Percentiles rank a stretch among this genome's conserved stretches.
phyloP scores from a whole-genome alignment of 2,797 vertebrate genomes.

The Cottoperca gobio region DNA sequence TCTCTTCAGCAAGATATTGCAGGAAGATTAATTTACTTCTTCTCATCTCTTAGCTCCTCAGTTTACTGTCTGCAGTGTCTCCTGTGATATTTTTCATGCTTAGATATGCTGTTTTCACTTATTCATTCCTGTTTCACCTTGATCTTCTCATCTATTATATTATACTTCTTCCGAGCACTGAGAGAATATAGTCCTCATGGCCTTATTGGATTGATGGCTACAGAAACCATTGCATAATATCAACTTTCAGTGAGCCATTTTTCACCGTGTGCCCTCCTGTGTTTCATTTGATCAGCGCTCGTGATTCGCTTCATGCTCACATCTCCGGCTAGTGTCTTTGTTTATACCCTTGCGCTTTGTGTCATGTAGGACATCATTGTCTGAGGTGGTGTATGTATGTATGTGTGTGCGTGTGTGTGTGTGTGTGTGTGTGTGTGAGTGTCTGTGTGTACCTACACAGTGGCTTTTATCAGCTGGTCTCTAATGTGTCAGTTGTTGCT shows the following conservation, averaged over 20 bases:
- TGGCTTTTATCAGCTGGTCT: constrained; percentile 71
- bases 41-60: constrained; percentile 83
- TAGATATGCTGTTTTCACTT: constrained; percentile 84
- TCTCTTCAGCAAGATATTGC: constrained; percentile 85
- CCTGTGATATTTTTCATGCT: constrained; percentile 84
- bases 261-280: constrained; percentile 75
- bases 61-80: constrained; percentile 80
- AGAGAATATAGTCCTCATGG: constrained; percentile 77
- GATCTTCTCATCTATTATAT: constrained; percentile 83
- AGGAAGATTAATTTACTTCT: constrained; percentile 91
- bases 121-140: constrained; percentile 86
- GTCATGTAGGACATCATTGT: constrained; percentile 69
- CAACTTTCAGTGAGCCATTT: constrained; percentile 80
- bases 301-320: constrained; percentile 59
- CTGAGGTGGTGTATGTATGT: constrained; percentile 41
- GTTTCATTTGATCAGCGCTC: constrained; percentile 79
- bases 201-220: constrained; percentile 83
- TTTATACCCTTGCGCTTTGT: constrained; percentile 74
- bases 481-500: constrained; percentile 74
- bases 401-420: constrained; percentile 15
- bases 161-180: constrained; percentile 72
- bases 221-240: constrained; percentile 85
- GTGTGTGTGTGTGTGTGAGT: constrained; percentile 16
- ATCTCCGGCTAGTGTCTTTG: constrained; percentile 68
- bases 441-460: constrained; percentile 15